These are phyloP conservation scores for Andrena cerasifolii DNA, from an alignment of 1,140 invertebrate genomes.

Conservation along the genomic window DNA sequence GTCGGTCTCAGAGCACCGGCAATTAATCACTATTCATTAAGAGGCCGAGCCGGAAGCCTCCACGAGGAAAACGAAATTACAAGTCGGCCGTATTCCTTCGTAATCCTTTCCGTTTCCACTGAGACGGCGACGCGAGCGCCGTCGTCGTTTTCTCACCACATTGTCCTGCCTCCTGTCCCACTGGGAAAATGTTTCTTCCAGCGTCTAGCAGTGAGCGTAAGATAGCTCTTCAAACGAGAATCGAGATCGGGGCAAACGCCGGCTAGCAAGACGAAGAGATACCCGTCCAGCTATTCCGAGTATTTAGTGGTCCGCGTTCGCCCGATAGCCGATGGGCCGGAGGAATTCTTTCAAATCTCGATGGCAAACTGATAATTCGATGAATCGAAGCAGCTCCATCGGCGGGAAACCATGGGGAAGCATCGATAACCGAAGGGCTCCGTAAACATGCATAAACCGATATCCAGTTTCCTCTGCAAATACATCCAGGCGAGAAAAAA, in stretches of 20 bases:
- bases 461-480: slow-evolving; percentile 14
- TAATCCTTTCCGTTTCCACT: slow-evolving; percentile 59
- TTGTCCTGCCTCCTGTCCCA: neutral
- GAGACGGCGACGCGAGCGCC: slow-evolving; percentile 21
- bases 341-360: neutral
- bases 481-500: slow-evolving; percentile 14
- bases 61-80: slow-evolving; percentile 71
- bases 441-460: slow-evolving; percentile 22
- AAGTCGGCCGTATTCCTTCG: slow-evolving; percentile 57
- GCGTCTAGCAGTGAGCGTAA: too few species aligned
- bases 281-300: neutral
- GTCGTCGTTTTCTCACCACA: neutral
- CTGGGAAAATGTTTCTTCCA: too few species aligned
- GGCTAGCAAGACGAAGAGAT: neutral
- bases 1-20: slow-evolving; percentile 70
- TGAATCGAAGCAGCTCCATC: neutral
- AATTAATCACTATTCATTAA: slow-evolving; percentile 75
- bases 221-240: too few species aligned
- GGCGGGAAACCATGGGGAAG: neutral
- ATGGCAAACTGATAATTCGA: slow-evolving; percentile 21
- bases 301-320: neutral
- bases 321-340: neutral
- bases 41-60: slow-evolving; percentile 66
- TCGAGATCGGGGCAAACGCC: too few species aligned
- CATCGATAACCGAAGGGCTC: slow-evolving; percentile 5